Conservation (phyloP, 1,140 invertebrate species). For the Laupala kohalensis region DNA sequence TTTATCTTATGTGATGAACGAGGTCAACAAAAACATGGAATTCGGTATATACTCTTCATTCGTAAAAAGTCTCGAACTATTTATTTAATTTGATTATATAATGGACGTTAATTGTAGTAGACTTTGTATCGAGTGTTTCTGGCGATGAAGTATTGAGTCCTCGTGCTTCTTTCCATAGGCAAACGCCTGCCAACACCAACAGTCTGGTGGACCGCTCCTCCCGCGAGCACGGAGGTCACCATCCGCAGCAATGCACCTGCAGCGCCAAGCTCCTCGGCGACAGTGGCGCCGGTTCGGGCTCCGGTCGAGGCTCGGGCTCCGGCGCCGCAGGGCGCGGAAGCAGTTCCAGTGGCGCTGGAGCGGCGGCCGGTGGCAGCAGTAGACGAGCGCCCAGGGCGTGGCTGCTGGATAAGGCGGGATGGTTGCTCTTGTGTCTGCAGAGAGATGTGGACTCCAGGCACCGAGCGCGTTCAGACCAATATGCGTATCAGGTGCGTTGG, state of each 20-base stretch:
- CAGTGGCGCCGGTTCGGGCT: constrained; percentile 35
- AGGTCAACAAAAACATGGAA: no score
- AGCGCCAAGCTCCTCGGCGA: constrained; percentile 42
- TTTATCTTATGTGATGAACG: no score
- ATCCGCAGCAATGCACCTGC: constrained; percentile 52
- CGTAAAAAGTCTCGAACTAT: no score
- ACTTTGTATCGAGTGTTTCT: no score
- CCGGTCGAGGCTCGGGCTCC: constrained; percentile 30
- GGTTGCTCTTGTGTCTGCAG: constrained; percentile 27
- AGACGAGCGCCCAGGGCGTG: constrained; percentile 22
- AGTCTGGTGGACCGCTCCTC: constrained; percentile 67
- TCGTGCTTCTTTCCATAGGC: no score
- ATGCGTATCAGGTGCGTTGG: constrained; percentile 52
- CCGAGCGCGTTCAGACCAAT: constrained; percentile 43
- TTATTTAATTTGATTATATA: no score
- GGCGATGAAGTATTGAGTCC: no score
- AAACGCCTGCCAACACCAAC: constrained; percentile 77
- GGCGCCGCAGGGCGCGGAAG: constrained; percentile 17
- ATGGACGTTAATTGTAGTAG: no score
- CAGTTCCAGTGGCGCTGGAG: constrained; percentile 13
- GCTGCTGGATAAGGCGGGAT: constrained; percentile 33
- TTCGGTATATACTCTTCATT: no score
- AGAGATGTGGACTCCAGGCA: constrained; percentile 15
- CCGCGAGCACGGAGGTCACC: constrained; percentile 44
- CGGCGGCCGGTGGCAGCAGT: constrained; percentile 22